Conservation (phyloP, 2,888 invertebrate species). For the Patella depressa region DNA sequence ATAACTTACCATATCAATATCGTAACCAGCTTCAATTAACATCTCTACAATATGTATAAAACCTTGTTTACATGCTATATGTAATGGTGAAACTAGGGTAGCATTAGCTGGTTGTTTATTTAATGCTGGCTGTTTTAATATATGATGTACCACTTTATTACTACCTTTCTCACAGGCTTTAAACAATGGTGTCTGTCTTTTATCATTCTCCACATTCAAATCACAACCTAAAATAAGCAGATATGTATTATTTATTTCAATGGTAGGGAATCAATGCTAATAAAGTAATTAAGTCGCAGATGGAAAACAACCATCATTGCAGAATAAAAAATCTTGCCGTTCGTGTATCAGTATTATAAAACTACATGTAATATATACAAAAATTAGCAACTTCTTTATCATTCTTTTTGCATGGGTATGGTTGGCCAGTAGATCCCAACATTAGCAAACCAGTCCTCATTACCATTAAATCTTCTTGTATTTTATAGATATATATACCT, state of each 20-base stretch:
- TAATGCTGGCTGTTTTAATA: slow-evolving; percentile 52
- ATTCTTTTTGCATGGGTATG: too few relatives aligned
- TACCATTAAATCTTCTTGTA: too few relatives aligned
- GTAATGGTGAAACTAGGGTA: slow-evolving; percentile 54
- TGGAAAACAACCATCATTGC: too few relatives aligned
- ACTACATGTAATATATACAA: too few relatives aligned
- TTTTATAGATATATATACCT: slow-evolving; percentile 43
- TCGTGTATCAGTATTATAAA: too few relatives aligned
- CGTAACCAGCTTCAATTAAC: slow-evolving; percentile 60
- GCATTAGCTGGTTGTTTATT: slow-evolving; percentile 44
- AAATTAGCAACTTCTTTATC: too few relatives aligned
- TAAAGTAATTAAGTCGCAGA: too few relatives aligned
- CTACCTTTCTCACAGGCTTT: slow-evolving; percentile 64
- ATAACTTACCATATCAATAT: slow-evolving; percentile 63
- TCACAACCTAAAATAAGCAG: slow-evolving; percentile 59
- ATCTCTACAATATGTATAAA: slow-evolving; percentile 51
- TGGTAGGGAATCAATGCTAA: too few relatives aligned
- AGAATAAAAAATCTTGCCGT: too few relatives aligned
- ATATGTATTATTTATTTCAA: too few relatives aligned
- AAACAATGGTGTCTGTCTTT: slow-evolving; percentile 60
- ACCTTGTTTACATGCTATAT: slow-evolving; percentile 60
- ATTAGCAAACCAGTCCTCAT: too few relatives aligned
- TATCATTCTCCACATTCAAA: slow-evolving; percentile 53
- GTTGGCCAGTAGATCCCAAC: too few relatives aligned
- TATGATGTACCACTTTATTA: slow-evolving; percentile 50